phyloP scores from a whole-genome alignment of 2,113 vertebrate genomes.

The Halichoeres trimaculatus region DNA sequence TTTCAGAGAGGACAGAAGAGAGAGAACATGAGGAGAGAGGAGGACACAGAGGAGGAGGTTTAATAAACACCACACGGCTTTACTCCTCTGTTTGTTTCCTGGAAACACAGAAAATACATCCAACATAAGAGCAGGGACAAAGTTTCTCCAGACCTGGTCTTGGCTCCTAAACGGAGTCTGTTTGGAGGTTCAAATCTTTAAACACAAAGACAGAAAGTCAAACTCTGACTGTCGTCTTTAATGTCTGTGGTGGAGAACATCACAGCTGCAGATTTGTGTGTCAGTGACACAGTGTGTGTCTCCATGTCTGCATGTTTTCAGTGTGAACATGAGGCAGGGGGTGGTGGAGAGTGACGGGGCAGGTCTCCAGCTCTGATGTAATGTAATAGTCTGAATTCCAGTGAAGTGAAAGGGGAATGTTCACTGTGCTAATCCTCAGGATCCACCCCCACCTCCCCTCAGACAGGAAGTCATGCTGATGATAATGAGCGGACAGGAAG shows the following conservation, averaged over 20 bases:
- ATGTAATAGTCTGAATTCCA: conserved; percentile 62
- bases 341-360: conserved; percentile 27
- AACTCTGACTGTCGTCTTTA: no score
- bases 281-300: neutral
- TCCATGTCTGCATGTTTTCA: conserved; percentile 31
- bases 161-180: no score
- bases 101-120: conserved; percentile 36
- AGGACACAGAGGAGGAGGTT: conserved; percentile 65
- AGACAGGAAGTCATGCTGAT: conserved; percentile 64
- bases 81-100: conserved; percentile 47
- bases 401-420: conserved; percentile 48
- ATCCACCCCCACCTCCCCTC: conserved; percentile 30
- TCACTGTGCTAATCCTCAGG: conserved; percentile 42
- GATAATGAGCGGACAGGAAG: conserved; percentile 69
- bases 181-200: no score
- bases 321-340: conserved; percentile 45
- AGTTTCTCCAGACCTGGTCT: no score
- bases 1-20: conserved; percentile 1
- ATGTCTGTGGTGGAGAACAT: no score
- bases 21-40: neutral
- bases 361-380: conserved; percentile 66
- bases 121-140: no score
- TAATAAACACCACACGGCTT: conserved; percentile 64
- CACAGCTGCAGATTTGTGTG: neutral
- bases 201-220: no score